Evolutionary conservation across 2,113 vertebrate species (phyloP), one percentile per base, ranked within the genome.

Genomic region (Fulica atra): DNA sequence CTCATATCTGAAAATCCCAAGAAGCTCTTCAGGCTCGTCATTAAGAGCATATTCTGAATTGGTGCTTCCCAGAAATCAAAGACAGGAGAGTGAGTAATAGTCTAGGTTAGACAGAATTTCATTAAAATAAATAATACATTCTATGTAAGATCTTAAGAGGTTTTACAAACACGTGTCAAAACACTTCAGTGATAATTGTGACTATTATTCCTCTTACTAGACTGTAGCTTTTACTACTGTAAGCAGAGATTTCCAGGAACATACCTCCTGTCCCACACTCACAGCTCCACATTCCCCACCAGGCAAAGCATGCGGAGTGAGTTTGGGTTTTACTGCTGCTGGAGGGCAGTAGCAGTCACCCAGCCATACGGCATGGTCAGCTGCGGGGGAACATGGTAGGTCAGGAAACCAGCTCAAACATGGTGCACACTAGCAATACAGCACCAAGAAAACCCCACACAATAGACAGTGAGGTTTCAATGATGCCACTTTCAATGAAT

Each of bases 161-260:
- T 63, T 95, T 90, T 73, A 88, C 5, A 0, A 88, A 88, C 92
- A 59, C 0, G 15, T 88, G 89, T 93, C 94, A 97, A 95, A 97
- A 97, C 92, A 96, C 50, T 92, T 95, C 91, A 93, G 23, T 18
- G 40, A 72, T 88, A 95, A 93, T 81, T 85, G 82, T 80, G 79
- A 88, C 81, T 94, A 63, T 94, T 95, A 88, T 33, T 95, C 53
- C 74, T 80, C 28, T 86, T 73, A 24, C 44, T 93, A 89, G 83
- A 88, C 74, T 73, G 63, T 4, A 54, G 88, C 36, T 89, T 92
- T 95, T 95, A 29, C 74, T 38, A 13, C 56, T 54, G 50, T 24
- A 63, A 61, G 84, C 50, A 86, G 51, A 81, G 79, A 71, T 88
- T 81, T 78, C 33, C 38, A 78, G 85, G 51, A 70, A 31, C 26